Base-by-base conservation (phyloP, 2,888 invertebrate genomes). In the Icerya purchasi region DNA sequence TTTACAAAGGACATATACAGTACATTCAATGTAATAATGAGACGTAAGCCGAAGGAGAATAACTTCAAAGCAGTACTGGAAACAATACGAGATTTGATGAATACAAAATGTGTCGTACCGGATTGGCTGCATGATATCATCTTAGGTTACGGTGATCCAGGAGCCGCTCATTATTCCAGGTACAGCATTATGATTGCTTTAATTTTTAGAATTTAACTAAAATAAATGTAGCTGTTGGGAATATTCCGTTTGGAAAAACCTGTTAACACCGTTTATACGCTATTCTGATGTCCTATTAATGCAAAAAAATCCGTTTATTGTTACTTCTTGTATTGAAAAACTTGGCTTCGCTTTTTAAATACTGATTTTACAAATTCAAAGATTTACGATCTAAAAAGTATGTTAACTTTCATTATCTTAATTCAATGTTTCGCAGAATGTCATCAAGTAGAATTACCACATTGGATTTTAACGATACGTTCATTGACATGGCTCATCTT, bases 61-160 rank as follows among this genome's bases (percentile, higher is more conserved):
- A 99, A 99, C 73, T 99, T 99, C 73, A 99, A 99, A 74, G 98
- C 98, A 0, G 98, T 99, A 1, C 73, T 99, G 66, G 96, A 97
- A 72, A 99, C 98, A 0, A 99, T 99, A 62, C 77, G 98, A 2
- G 93, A 97, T 73, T 77, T 99, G 65, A 96, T 99, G 94, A 99
- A 99, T 71, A 97, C 97, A 0, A 89, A 92, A 71, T 96, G 93
- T 70, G 93, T 96, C 14, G 94, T 96, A 2, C 94, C 94, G 0
- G 86, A 90, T 65, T 93, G 92, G 92, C 73, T 93, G n/a, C 90
- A 91, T 68, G 90, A 93, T 68, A 89, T 99, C 65, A 86, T 99
- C 55, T 77, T 99, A 19, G 98, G 98, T 0, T 98, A 97, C 70
- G 98, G 97, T 0, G 93, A 97, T 73, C 98, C 98, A 0, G 87